These are phyloP conservation scores for Acanthosepion lycidas DNA, from an alignment of 2,888 invertebrate genomes.

Conservation along the genomic window DNA sequence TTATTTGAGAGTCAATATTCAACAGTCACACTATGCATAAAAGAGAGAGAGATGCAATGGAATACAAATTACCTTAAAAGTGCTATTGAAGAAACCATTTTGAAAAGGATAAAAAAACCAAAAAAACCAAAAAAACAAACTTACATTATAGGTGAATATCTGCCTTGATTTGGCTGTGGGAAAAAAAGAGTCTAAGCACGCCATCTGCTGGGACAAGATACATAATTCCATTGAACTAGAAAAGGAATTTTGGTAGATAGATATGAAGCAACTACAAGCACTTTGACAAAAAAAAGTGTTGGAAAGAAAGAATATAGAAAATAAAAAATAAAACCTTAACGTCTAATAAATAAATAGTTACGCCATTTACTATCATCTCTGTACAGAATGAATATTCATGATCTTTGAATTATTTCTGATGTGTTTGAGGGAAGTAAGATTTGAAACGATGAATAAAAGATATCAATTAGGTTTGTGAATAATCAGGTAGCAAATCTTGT, in stretches of 20 bases:
- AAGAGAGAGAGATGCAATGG: neutral
- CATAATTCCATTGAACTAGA: neutral
- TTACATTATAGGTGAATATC: neutral
- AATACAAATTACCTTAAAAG: conserved; percentile 21
- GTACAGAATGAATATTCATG: neutral
- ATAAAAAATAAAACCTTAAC: neutral
- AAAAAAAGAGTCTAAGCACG: neutral
- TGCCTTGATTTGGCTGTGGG: neutral
- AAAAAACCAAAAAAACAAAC: too few relatives aligned
- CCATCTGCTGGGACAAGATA: neutral
- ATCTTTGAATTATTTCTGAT: neutral
- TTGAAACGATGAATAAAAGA: conserved; percentile 14
- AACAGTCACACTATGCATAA: neutral
- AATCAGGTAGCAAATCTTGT: neutral
- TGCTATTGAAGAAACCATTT: neutral
- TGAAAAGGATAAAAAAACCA: neutral
- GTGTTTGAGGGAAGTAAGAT: neutral
- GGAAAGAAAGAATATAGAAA: neutral
- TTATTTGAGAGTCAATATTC: neutral
- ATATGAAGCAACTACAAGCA: neutral
- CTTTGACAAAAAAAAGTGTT: neutral
- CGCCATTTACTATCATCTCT: neutral
- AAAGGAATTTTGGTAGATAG: neutral
- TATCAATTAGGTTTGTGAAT: conserved; percentile 22
- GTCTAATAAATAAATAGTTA: neutral